Base-by-base conservation (phyloP, 2,888 invertebrate genomes). In the Tuberolachnus salignus region DNA sequence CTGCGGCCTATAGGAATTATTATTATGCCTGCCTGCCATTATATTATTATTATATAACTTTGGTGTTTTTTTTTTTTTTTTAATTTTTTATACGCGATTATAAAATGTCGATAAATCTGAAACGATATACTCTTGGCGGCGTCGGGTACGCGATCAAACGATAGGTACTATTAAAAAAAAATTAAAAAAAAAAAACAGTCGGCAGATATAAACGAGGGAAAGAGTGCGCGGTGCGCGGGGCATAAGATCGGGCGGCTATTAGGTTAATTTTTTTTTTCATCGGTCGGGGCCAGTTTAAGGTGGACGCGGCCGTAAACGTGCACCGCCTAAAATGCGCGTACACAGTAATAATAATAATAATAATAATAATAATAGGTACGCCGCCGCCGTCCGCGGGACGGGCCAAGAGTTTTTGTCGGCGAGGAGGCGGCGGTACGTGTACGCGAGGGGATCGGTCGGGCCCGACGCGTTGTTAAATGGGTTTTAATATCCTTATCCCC, bases 401-500 rank as follows among this genome's bases (percentile, higher is more conserved):
- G 51, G 66, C 16, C 16, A 21, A 49, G 46, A 16, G 49, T 23
- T 16, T 49, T 61, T 53, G 53, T 53, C 1, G 44, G 55, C 13
- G 44, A 2, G 34, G 49, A 8, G 61, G 61, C 19, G 44, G 44
- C 55, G 19, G 46, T 26, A 19, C 44, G 64, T 6, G 23, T 49
- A 19, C 53, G 46, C 44, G n/a, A 46, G 46, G 21, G 1, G 23
- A 42, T 21, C 53, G 64, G 34, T 34, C 34, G n/a, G n/a, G n/a
- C n/a, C n/a, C n/a, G 21, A 34, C 55, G 44, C 53, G 66, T 55
- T n/a, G 75, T 75, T 67, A 75, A 75, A 67, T 67, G 66, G 67
- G 75, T 75, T 75, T 75, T 75, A 75, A 75, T 75, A 75, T 75
- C 57, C 16, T 16, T 19, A 34, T 44, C 21, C 23, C 63, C 44